phyloP scores from a whole-genome alignment of 2,888 invertebrate genomes.

The Perizoma affinitatum region DNA sequence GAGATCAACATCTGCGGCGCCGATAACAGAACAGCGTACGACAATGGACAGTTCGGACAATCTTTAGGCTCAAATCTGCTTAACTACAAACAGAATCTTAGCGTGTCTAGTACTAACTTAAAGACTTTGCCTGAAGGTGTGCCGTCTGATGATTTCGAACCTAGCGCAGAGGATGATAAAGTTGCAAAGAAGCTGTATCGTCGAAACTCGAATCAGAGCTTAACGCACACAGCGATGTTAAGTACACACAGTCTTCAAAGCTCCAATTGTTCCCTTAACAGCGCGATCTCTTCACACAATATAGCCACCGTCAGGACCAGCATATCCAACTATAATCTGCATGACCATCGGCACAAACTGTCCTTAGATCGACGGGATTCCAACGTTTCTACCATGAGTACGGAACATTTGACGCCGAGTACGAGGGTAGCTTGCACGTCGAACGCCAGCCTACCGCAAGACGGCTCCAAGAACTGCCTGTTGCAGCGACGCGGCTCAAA shows the following conservation, averaged over 20 bases:
- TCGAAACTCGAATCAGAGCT: slow-evolving; percentile 85
- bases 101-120: slow-evolving; percentile 88
- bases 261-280: slow-evolving; percentile 78
- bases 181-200: slow-evolving; percentile 79
- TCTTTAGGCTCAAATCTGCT: slow-evolving; percentile 82
- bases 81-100: slow-evolving; percentile 85
- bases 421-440: slow-evolving; percentile 79
- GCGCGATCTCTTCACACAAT: slow-evolving; percentile 75
- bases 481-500: slow-evolving; percentile 93
- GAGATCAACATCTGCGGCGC: slow-evolving; percentile 67
- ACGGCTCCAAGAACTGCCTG: slow-evolving; percentile 85
- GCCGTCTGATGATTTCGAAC: slow-evolving; percentile 86
- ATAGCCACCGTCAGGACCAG: slow-evolving; percentile 73
- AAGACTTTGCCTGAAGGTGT: slow-evolving; percentile 89
- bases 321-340: slow-evolving; percentile 76
- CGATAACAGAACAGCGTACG: slow-evolving; percentile 57
- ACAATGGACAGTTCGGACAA: slow-evolving; percentile 50
- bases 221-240: slow-evolving; percentile 62
- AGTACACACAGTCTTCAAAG: slow-evolving; percentile 82
- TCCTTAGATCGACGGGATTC: slow-evolving; percentile 93
- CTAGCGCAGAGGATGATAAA: slow-evolving; percentile 72
- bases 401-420: slow-evolving; percentile 68
- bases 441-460: slow-evolving; percentile 70
- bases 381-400: slow-evolving; percentile 90
- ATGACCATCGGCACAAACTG: slow-evolving; percentile 84